Evolutionary conservation across 2,113 vertebrate species (phyloP), one percentile per base, ranked within the genome.

Genomic region (Paracanthobrama guichenoti): DNA sequence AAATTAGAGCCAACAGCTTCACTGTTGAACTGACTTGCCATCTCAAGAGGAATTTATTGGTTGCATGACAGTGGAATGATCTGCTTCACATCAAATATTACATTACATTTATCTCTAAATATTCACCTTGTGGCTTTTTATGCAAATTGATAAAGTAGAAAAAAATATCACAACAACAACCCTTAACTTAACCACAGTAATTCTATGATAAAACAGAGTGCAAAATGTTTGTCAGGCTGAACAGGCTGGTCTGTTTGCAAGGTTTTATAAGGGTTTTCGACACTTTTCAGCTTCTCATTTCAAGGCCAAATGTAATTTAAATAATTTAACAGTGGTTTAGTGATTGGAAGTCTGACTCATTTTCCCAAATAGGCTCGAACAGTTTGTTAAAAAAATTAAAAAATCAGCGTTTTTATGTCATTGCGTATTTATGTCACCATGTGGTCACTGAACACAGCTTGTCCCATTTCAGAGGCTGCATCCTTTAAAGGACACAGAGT

Each of bases 1-100:
- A 89, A 91, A 87, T 78, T 72, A 66, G 86, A 89, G 85, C 86
- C 81, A 91, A 74, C 76, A 84, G 85, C 72, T 83, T 81, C 60
- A 88, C 73, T 86, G 84, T 60, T 59, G 62, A 57, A 67, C 75
- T 74, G 77, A 60, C 83, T 81, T 74, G 64, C 12, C 66, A 71
- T 84, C 48, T 79, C 66, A 50, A 79, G 55, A 76, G 76, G 69
- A 83, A 81, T 64, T 53, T 67, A 60, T 9, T 59, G 55, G 64
- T 76, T 79, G 48, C 26, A 66, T 12, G 26, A 48, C 72, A 81
- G 84, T 81, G 76, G 35, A 88, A 88, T 66, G 24, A 48, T 78
- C 48, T 76, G 22, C 18, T 75, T 62, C 35, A 55, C 35, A 26
- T 53, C 10, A 28, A n/a, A 59, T 69, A 60, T 76, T 81, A 76